phyloP scores from a whole-genome alignment of 2,113 vertebrate species.

The Rhynchomys soricoides region DNA sequence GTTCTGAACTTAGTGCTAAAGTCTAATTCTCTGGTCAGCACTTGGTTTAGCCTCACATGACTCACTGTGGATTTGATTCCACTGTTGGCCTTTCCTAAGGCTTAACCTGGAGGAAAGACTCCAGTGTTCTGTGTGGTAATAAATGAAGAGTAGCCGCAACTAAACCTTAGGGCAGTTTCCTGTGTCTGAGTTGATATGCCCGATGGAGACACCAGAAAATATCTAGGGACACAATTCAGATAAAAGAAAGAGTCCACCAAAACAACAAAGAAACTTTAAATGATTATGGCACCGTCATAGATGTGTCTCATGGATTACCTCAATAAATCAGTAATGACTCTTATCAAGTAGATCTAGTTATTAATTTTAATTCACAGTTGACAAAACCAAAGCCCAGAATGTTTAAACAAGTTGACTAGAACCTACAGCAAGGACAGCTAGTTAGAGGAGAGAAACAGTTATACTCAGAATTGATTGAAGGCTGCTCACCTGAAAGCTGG shows the following conservation, averaged over 20 bases:
- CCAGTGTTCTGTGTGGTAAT: neutral
- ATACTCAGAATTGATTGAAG: neutral
- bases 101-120: conserved; percentile 6
- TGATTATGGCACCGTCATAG: neutral
- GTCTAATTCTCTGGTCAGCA: neutral
- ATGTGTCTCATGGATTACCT: neutral
- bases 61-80: neutral
- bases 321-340: neutral
- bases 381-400: neutral
- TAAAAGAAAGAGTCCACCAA: neutral
- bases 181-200: neutral
- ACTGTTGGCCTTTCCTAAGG: conserved; percentile 22
- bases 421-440: neutral
- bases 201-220: neutral
- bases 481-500: neutral
- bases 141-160: neutral
- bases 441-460: neutral
- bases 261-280: neutral
- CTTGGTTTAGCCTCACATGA: neutral
- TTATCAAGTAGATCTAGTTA: neutral
- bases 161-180: neutral
- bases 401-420: neutral
- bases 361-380: neutral
- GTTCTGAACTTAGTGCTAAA: neutral
- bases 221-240: neutral